These are phyloP conservation scores for Selenia dentaria DNA, from an alignment of 2,888 invertebrate species.

Conservation along the genomic window DNA sequence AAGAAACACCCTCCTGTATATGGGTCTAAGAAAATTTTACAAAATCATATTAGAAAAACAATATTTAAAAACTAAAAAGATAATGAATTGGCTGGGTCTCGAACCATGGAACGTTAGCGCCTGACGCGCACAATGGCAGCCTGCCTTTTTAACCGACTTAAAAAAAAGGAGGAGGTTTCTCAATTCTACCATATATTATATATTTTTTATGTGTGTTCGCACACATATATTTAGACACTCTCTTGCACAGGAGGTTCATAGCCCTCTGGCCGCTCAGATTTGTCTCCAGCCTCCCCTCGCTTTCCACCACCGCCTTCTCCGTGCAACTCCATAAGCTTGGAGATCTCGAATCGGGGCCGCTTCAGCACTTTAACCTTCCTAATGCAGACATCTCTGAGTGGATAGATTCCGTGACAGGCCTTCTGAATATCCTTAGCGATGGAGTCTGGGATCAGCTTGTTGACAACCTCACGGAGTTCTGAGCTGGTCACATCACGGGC, in stretches of 20 bases:
- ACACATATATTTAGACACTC: conserved; percentile 90
- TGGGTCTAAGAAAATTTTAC: too few species aligned
- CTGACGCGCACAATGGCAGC: too few species aligned
- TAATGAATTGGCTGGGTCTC: too few species aligned
- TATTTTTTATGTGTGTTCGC: too few species aligned
- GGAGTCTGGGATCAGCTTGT: conserved; percentile 98
- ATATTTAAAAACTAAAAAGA: too few species aligned
- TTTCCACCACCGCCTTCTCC: conserved; percentile 93
- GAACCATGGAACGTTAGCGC: too few species aligned
- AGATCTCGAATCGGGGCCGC: conserved; percentile 98
- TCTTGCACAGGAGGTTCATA: conserved; percentile 99
- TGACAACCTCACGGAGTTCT: conserved; percentile 98
- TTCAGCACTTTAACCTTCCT: conserved; percentile 99
- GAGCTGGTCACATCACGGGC: conserved; percentile 94
- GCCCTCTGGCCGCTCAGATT: conserved; percentile 96
- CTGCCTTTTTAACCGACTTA: too few species aligned
- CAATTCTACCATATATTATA: too few species aligned
- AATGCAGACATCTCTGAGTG: conserved; percentile 98
- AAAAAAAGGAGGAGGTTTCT: too few species aligned
- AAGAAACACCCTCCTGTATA: too few species aligned
- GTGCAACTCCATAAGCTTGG: conserved; percentile 97
- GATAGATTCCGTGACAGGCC: conserved; percentile 98
- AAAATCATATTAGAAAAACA: too few species aligned
- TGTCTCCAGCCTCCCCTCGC: conserved; percentile 91
- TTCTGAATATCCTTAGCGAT: conserved; percentile 99